phyloP scores from a whole-genome alignment of 2,888 invertebrate species.

The Euzophera pinguis region DNA sequence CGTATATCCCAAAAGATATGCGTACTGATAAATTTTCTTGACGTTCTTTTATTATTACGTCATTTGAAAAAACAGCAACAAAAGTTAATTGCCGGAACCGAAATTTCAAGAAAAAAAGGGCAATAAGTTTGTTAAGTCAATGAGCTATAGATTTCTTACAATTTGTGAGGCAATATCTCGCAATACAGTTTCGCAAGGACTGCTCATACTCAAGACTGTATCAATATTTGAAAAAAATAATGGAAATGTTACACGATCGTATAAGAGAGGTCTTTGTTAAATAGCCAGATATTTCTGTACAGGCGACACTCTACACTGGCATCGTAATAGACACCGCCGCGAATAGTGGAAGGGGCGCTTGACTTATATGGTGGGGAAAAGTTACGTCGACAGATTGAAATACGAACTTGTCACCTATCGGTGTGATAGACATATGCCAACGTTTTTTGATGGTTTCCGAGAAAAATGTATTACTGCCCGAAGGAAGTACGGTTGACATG shows the following conservation, averaged over 20 bases:
- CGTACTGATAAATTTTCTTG: too few species aligned
- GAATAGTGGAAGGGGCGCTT: slow-evolving; percentile 40
- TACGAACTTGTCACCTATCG: slow-evolving; percentile 31
- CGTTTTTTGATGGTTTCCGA: neutral
- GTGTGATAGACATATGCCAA: neutral
- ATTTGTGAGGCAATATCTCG: too few species aligned
- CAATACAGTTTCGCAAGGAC: too few species aligned
- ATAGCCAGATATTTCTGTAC: slow-evolving; percentile 65
- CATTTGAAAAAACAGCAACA: too few species aligned
- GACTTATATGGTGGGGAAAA: slow-evolving; percentile 64
- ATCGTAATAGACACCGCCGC: slow-evolving; percentile 57
- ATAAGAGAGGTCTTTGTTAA: slow-evolving; percentile 45
- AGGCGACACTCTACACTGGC: slow-evolving; percentile 52
- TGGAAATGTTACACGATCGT: slow-evolving; percentile 32
- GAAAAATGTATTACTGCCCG: neutral
- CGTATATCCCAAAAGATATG: too few species aligned
- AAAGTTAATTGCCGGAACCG: too few species aligned
- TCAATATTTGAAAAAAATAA: neutral
- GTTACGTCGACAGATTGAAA: slow-evolving; percentile 46
- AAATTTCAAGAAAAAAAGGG: too few species aligned
- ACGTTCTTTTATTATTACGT: too few species aligned
- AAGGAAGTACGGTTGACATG: neutral
- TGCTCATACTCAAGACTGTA: neutral
- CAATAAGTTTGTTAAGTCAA: too few species aligned
- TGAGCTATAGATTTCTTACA: too few species aligned